Evolutionary conservation across 2,888 invertebrate species (phyloP).

Genomic region (Oxycera nigricornis): DNA sequence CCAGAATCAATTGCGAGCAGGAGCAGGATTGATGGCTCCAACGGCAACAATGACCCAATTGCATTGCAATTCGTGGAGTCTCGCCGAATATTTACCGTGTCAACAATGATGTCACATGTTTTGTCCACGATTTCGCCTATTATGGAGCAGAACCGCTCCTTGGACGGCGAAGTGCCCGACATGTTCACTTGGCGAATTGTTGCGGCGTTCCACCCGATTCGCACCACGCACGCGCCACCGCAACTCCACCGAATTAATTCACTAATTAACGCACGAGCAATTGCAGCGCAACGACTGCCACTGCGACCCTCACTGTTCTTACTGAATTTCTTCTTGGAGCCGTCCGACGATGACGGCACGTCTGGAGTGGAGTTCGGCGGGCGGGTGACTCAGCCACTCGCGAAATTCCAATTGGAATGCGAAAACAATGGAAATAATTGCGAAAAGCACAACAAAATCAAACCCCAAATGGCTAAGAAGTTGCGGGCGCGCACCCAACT

Average conservation of each 20-base stretch:
- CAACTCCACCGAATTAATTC: not conserved
- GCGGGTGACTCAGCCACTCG: constrained; percentile 25
- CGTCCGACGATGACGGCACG: not conserved
- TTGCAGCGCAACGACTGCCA: not conserved
- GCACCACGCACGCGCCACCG: not conserved
- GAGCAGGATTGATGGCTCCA: no score
- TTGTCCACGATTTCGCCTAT: constrained; percentile 46
- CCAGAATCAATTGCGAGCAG: no score
- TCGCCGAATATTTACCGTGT: constrained; percentile 34
- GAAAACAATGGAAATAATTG: constrained; percentile 29
- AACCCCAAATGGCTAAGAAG: constrained; percentile 2
- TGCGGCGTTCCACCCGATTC: not conserved
- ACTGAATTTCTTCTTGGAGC: not conserved
- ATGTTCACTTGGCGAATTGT: constrained; percentile 33
- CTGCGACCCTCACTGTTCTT: not conserved
- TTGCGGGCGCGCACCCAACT: constrained; percentile 1
- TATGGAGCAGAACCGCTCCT: constrained; percentile 44
- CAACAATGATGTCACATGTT: constrained; percentile 43
- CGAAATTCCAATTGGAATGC: constrained; percentile 37
- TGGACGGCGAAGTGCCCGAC: constrained; percentile 39
- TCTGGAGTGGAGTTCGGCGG: not conserved
- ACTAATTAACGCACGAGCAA: not conserved
- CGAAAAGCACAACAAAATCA: not conserved
- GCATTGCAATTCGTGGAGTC: not conserved
- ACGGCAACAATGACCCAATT: not conserved